Conservation (phyloP, 2,113 vertebrate species). For the Anhinga rufa region DNA sequence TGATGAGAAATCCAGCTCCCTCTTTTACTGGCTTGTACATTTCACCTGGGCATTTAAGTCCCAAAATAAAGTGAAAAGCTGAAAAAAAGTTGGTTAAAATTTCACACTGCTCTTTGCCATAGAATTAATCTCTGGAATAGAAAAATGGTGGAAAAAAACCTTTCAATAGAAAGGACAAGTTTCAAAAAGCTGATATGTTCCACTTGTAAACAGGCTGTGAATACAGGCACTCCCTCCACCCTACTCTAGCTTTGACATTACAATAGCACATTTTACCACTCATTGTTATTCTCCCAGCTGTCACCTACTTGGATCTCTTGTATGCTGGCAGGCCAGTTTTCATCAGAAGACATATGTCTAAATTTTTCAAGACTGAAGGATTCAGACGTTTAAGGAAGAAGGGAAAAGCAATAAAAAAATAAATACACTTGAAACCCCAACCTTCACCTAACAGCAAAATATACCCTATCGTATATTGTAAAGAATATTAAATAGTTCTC, state of each 20-base stretch:
- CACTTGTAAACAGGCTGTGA: not conserved
- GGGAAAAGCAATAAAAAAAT: not conserved
- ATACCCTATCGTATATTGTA: fast-evolving
- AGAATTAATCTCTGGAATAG: not conserved
- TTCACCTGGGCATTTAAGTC: not conserved
- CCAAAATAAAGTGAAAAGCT: not conserved
- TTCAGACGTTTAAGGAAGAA: not conserved
- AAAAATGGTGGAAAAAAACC: not conserved
- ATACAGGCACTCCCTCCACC: not conserved
- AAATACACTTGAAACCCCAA: not conserved
- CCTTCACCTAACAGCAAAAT: not conserved
- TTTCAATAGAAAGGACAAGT: not conserved
- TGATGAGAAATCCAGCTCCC: not conserved
- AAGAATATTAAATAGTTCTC: not conserved
- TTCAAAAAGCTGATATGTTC: not conserved
- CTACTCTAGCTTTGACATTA: not conserved
- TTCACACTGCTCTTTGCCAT: not conserved
- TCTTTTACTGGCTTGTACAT: not conserved
- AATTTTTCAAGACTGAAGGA: not conserved
- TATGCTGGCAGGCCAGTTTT: not conserved
- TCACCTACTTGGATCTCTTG: not conserved
- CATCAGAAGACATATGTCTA: not conserved
- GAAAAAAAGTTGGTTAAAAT: not conserved
- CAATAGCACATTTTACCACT: not conserved
- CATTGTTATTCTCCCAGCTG: not conserved